Evolutionary conservation across 2,888 invertebrate species (phyloP).

Genomic region (Acanthosepion lycidas): DNA sequence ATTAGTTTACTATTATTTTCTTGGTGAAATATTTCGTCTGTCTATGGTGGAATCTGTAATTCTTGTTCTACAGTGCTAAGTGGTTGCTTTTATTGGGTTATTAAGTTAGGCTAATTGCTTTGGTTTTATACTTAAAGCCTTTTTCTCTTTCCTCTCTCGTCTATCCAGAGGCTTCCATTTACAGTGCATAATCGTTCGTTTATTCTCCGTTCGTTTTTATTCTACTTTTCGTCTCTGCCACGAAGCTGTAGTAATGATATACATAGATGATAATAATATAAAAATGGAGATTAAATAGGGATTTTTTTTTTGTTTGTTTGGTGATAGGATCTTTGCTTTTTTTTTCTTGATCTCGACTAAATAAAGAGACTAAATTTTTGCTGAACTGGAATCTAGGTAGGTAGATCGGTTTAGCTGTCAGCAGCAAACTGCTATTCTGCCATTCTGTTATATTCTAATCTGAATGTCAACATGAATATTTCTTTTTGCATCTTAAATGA

Average conservation of each 20-base stretch:
- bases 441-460: not conserved
- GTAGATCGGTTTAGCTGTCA: not conserved
- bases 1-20: not conserved
- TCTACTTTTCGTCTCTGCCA: too few species aligned
- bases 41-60: not conserved
- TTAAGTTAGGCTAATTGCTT: not conserved
- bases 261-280: too few species aligned
- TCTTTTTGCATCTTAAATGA: too few species aligned
- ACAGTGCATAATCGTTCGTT: not conserved
- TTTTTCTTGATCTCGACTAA: too few species aligned
- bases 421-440: constrained; percentile 4
- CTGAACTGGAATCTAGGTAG: not conserved
- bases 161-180: not conserved
- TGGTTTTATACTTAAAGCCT: not conserved
- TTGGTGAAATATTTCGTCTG: not conserved
- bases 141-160: not conserved
- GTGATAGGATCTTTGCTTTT: too few species aligned
- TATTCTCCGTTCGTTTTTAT: too few species aligned
- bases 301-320: too few species aligned
- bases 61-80: not conserved
- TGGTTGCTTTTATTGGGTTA: not conserved
- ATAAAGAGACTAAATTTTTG: not conserved
- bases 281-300: too few species aligned
- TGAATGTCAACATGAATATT: not conserved
- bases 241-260: too few species aligned